Evolutionary conservation across 1,140 invertebrate genomes (phyloP), one percentile per base, ranked within the genome.

Genomic region (Drosophila rhopaloa): DNA sequence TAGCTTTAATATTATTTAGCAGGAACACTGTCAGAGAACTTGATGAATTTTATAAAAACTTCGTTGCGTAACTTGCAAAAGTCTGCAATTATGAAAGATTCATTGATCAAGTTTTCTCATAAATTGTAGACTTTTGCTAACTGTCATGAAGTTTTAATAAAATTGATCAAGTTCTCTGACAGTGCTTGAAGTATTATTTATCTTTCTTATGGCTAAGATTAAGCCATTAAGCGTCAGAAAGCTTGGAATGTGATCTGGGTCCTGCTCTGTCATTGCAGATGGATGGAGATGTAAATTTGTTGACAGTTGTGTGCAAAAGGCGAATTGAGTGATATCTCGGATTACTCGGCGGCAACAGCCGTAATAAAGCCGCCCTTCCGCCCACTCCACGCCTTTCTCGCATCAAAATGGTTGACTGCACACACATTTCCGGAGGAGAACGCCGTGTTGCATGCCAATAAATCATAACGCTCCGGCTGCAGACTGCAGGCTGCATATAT

Each of bases 391-490:
- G 16, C 53, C 41, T 3, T 55, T 40, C 19, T 41, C 53, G 19
- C 66, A 68, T 63, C 73, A 81, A 86, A 75, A 75, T 79, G 79
- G 59, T 71, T 79, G 83, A 79, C 65, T 72, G 65, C 76, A 82
- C 70, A 75, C 67, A 76, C 61, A 74, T 58, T 75, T 58, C 58
- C 65, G 66, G 50, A 6, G 46, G 66, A 70, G 68, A 41, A 75
- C 63, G 82, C 70, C 84, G 77, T 89, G 84, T 90, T 90, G 84
- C 84, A 89, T 77, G 85, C 70, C 84, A 89, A 89, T 89, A 89
- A 89, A 89, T 89, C 84, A 89, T 90, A 88, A 74, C 73, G 82
- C 78, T 65, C 55, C 59, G 66, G 43, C 71, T 68, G 54, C 85
- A 70, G 66, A 37, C 68, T 72, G 40, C 56, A 38, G 6, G 29